Conservation (phyloP, 2,888 invertebrate genomes). For the Ichneumon xanthorius region DNA sequence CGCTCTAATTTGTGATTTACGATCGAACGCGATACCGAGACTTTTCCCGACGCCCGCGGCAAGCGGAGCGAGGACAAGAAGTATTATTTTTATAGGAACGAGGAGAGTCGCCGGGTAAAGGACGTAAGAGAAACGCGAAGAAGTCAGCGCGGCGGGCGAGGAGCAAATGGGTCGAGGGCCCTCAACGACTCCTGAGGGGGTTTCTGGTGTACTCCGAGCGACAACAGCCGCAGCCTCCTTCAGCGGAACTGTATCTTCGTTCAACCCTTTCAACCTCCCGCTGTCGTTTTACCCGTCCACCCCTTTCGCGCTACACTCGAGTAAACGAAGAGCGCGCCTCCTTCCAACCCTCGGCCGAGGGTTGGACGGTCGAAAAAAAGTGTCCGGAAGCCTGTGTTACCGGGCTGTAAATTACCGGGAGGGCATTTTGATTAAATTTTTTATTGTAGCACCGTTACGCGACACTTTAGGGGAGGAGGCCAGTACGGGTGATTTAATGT, state of each 20-base stretch:
- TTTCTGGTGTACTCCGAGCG: constrained; percentile 33
- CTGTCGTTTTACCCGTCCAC: constrained; percentile 56
- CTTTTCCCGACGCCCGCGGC: constrained; percentile 42
- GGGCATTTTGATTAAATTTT: constrained; percentile 85
- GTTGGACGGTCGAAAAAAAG: constrained; percentile 73
- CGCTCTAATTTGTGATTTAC: constrained; percentile 78
- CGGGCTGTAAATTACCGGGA: constrained; percentile 83
- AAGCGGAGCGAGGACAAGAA: constrained; percentile 76
- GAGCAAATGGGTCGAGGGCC: constrained; percentile 77
- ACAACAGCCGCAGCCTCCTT: constrained; percentile 33
- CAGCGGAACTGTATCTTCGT: constrained; percentile 1
- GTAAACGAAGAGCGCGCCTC: constrained; percentile 29
- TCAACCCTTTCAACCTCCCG: constrained; percentile 27
- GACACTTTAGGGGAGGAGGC: constrained; percentile 46
- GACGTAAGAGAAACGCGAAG: constrained; percentile 55
- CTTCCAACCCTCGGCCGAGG: constrained; percentile 72
- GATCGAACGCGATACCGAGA: constrained; percentile 57
- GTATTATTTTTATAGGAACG: constrained; percentile 80
- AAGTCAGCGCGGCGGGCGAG: background rate
- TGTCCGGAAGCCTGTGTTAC: constrained; percentile 31
- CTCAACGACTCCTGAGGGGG: constrained; percentile 77
- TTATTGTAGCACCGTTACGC: constrained; percentile 81
- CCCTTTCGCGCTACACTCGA: constrained; percentile 46
- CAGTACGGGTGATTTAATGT: constrained; percentile 80
- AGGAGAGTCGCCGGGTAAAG: constrained; percentile 15